Evolutionary conservation across 2,888 invertebrate species (phyloP).

Genomic region (Poecilus cupreus): DNA sequence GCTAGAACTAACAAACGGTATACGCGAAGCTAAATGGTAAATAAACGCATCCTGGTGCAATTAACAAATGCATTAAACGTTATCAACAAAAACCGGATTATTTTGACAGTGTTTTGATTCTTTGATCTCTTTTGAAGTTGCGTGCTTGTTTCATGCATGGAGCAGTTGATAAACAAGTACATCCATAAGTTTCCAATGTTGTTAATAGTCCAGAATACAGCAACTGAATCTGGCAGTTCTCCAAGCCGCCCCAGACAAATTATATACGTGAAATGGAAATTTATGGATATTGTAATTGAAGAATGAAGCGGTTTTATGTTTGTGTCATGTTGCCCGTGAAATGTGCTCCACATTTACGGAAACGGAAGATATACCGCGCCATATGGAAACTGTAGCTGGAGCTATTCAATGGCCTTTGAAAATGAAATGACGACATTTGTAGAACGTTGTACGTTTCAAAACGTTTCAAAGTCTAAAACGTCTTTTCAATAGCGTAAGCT

Average conservation of each 20-base stretch:
- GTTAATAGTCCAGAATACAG: slow-evolving; percentile 14
- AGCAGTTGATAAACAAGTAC: slow-evolving; percentile 12
- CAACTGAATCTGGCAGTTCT: slow-evolving; percentile 5
- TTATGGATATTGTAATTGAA: slow-evolving; percentile 40
- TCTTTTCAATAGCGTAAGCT: no score
- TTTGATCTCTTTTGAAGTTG: neutral
- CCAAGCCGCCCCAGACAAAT: slow-evolving; percentile 10
- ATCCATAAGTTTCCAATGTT: neutral
- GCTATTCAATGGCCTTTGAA: neutral
- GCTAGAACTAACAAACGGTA: no score
- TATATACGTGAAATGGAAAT: slow-evolving; percentile 25
- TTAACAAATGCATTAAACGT: neutral
- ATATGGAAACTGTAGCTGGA: neutral
- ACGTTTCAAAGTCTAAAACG: no score
- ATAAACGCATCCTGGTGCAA: neutral
- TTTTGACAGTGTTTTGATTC: neutral
- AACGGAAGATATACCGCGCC: neutral
- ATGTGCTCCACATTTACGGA: neutral
- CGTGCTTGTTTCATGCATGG: neutral
- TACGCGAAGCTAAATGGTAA: neutral
- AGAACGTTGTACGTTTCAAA: neutral
- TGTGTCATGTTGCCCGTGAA: slow-evolving; percentile 11
- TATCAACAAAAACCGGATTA: neutral
- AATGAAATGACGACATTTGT: no score
- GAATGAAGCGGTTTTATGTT: slow-evolving; percentile 15